Evolutionary conservation across 2,113 vertebrate species (phyloP).

Genomic region (Microtus pennsylvanicus): DNA sequence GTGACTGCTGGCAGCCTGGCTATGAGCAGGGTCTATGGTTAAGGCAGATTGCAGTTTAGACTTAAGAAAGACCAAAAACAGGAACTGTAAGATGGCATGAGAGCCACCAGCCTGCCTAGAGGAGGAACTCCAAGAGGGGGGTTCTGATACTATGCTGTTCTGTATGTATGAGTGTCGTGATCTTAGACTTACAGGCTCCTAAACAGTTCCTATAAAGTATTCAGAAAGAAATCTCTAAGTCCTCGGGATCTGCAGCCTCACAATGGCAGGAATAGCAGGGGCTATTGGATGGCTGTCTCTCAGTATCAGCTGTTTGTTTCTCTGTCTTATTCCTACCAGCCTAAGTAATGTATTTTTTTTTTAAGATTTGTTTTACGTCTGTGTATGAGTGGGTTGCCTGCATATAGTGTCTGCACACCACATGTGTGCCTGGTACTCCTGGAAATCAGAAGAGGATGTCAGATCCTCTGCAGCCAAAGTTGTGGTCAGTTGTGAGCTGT

Average conservation of each 20-base stretch:
- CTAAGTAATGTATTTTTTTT: neutral
- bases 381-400: neutral
- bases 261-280: neutral
- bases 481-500: too few relatives aligned
- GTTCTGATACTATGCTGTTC: neutral
- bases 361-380: neutral
- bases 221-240: neutral
- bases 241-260: neutral
- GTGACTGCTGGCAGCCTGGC: neutral
- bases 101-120: neutral
- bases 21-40: neutral
- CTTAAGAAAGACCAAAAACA: neutral
- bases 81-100: too few relatives aligned
- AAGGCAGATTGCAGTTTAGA: neutral
- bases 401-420: too few relatives aligned
- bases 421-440: neutral
- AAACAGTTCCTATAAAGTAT: neutral
- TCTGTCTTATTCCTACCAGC: neutral
- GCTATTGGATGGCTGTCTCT: neutral
- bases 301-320: neutral
- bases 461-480: too few relatives aligned
- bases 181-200: neutral
- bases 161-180: neutral
- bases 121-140: neutral
- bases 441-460: too few relatives aligned